These are phyloP conservation scores for Upupa epops DNA, from an alignment of 2,113 vertebrate genomes.

Conservation along the genomic window DNA sequence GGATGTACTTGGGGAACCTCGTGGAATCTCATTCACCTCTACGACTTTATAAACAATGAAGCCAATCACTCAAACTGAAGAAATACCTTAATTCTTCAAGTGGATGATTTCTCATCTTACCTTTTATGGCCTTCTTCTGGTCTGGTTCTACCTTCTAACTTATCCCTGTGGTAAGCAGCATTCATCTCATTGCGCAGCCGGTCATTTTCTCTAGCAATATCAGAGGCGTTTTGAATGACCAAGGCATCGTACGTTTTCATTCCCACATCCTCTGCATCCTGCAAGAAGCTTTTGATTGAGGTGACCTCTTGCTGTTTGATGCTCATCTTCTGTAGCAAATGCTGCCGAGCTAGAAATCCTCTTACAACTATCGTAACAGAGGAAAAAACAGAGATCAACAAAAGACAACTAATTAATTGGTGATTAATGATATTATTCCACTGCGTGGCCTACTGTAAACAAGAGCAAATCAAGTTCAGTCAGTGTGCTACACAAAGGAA, in stretches of 20 bases:
- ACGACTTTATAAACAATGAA: background rate
- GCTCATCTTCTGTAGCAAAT: constrained; percentile 73
- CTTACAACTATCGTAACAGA: constrained; percentile 79
- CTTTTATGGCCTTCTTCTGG: constrained; percentile 81
- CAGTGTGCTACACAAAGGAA: background rate
- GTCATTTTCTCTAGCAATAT: constrained; percentile 91
- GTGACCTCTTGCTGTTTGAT: constrained; percentile 78
- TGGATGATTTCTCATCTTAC: constrained; percentile 61
- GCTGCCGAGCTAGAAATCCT: constrained; percentile 88
- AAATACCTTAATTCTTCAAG: background rate
- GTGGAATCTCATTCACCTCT: background rate
- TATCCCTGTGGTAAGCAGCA: constrained; percentile 77
- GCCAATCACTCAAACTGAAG: background rate
- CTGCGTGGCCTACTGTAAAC: background rate
- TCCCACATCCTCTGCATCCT: constrained; percentile 88
- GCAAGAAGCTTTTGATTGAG: constrained; percentile 85
- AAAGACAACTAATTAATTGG: background rate
- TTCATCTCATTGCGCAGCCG: constrained; percentile 80
- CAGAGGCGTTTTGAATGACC: constrained; percentile 92
- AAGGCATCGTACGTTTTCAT: constrained; percentile 85
- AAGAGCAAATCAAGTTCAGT: background rate
- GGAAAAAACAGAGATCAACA: background rate
- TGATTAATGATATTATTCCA: background rate
- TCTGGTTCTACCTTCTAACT: constrained; percentile 76
- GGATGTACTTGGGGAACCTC: background rate